A percentile compares a stretch with the other conserved stretches of the same genome.
Conservation (phyloP, 2,113 vertebrate genomes). For the Campylomormyrus numenius region DNA sequence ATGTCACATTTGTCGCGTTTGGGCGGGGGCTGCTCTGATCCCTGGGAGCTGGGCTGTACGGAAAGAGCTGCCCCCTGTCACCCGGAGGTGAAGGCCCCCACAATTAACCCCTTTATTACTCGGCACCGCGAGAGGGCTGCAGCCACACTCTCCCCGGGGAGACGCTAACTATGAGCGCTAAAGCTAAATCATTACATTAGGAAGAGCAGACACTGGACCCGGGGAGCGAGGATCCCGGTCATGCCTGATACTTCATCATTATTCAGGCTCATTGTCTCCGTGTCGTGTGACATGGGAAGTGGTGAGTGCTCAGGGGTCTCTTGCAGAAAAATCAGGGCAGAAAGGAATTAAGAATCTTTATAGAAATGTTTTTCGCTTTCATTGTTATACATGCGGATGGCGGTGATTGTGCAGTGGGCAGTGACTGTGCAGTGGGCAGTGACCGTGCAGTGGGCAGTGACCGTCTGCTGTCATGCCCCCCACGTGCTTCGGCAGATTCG, state of each 20-base stretch:
- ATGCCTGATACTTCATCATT: neutral
- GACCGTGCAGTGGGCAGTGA: neutral
- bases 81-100: neutral
- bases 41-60: neutral
- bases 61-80: neutral
- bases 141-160: neutral
- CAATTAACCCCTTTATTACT: slow-evolving; percentile 27
- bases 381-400: neutral
- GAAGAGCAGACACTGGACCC: neutral
- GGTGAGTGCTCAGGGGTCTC: neutral
- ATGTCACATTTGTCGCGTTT: slow-evolving; percentile 24
- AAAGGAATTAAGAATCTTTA: neutral
- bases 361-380: neutral
- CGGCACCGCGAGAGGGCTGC: slow-evolving; percentile 12
- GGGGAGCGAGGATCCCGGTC: neutral
- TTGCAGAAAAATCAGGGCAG: neutral
- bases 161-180: neutral
- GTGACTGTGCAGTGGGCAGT: neutral
- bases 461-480: neutral
- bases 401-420: neutral
- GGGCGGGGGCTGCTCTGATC: slow-evolving; percentile 16
- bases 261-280: neutral
- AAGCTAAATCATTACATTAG: neutral
- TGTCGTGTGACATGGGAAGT: neutral
- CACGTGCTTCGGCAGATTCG: neutral